A percentile compares a stretch with the other conserved stretches of the same genome.
Conservation (phyloP, 2,797 vertebrate species). For the Sus cebifrons region DNA sequence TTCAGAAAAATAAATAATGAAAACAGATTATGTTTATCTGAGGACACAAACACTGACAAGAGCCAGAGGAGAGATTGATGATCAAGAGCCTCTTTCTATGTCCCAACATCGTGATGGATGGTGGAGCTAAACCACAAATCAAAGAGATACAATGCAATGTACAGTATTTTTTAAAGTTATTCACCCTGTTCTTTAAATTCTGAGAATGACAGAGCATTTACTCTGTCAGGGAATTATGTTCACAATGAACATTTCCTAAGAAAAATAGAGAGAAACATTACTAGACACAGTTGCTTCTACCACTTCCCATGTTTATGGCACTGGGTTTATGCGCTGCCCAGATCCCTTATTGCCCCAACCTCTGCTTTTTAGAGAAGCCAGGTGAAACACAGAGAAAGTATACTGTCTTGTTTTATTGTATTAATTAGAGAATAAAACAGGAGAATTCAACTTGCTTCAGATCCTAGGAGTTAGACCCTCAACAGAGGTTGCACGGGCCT, state of each 20-base stretch:
- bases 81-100: slow-evolving; percentile 47
- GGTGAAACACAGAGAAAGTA: neutral
- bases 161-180: slow-evolving; percentile 65
- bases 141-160: slow-evolving; percentile 70
- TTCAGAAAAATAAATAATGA: slow-evolving; percentile 67
- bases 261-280: slow-evolving; percentile 61
- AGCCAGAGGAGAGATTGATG: slow-evolving; percentile 63
- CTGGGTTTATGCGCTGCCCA: neutral
- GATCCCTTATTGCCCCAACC: neutral
- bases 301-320: neutral
- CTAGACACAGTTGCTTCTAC: neutral
- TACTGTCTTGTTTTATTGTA: neutral
- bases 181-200: slow-evolving; percentile 71
- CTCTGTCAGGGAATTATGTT: slow-evolving; percentile 61
- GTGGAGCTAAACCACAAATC: slow-evolving; percentile 63
- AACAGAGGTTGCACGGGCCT: neutral
- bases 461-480: neutral
- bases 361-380: neutral
- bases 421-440: neutral
- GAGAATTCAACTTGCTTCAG: neutral
- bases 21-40: slow-evolving; percentile 70
- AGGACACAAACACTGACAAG: slow-evolving; percentile 54
- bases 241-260: slow-evolving; percentile 35
- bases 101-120: slow-evolving; percentile 61
- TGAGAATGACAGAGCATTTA: slow-evolving; percentile 73